Evolutionary conservation across 2,113 vertebrate species (phyloP).

Genomic region (Vireo altiloquus): DNA sequence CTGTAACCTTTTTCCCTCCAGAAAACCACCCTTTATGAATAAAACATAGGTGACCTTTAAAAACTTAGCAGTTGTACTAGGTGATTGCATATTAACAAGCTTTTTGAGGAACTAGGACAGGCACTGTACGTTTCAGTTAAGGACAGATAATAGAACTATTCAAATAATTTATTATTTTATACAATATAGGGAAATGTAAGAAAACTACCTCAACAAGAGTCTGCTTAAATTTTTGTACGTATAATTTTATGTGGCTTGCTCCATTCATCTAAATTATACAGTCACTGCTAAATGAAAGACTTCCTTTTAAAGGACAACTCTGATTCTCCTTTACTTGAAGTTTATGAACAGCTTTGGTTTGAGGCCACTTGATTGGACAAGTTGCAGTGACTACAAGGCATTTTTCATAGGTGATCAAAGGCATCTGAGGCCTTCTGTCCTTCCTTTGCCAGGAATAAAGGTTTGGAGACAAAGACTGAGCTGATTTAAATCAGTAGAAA

Average conservation of each 20-base stretch:
- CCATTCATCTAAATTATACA: conserved; percentile 45
- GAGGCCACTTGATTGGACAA: not conserved
- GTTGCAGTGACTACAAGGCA: not conserved
- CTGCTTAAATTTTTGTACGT: conserved; percentile 61
- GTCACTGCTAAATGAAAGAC: conserved; percentile 34
- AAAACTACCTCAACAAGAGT: conserved; percentile 69
- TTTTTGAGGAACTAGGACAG: conserved; percentile 85
- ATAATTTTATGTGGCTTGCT: conserved; percentile 42
- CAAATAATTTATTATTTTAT: conserved; percentile 80
- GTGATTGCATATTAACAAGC: conserved; percentile 88
- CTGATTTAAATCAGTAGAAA: not conserved
- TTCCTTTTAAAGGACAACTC: conserved; percentile 25
- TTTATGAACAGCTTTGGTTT: conserved; percentile 29
- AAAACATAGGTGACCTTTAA: conserved; percentile 86
- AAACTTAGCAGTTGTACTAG: conserved; percentile 85
- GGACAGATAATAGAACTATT: conserved; percentile 80
- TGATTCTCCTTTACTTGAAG: conserved; percentile 7
- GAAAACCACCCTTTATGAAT: conserved; percentile 87
- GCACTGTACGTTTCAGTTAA: conserved; percentile 78
- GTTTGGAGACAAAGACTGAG: not conserved
- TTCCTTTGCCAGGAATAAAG: conserved; percentile 6
- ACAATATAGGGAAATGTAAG: conserved; percentile 67
- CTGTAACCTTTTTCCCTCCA: conserved; percentile 82
- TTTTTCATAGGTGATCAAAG: not conserved
- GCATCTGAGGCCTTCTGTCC: not conserved